Base-by-base conservation (phyloP, 2,113 vertebrate genomes). In the Melanerpes formicivorus region DNA sequence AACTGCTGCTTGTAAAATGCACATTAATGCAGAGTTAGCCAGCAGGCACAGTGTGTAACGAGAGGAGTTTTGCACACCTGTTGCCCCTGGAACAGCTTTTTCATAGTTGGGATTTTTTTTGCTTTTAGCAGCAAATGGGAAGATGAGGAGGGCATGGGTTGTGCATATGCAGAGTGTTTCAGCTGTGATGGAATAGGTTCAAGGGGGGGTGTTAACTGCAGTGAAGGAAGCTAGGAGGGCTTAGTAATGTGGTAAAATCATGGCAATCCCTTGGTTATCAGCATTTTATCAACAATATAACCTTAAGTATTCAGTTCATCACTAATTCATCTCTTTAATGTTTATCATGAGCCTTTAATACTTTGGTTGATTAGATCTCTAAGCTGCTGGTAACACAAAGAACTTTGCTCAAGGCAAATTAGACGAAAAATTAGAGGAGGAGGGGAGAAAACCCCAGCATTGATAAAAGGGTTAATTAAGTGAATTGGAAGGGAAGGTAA, bases 391-490 rank as follows among this genome's bases (percentile, higher is more conserved):
- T 75, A 93, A 94, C 69, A 96, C 94, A 96, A 96, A 96, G 91
- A 78, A 95, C 69, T 86, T 92, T 63, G 84, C 96, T 82, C 46
- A 40, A 37, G 87, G 96, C 84, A 83, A 88, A 83, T 72, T n/a
- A 86, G 58, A 78, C 91, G 79, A 82, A 96, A 93, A 95, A 89
- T 93, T 80, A 88, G 76, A 91, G 70, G 67, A 89, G 84, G 70
- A 82, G 89, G 83, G 75, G 42, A n/a, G 89, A 94, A 94, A 95
- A 48, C 6, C 44, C 22, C 87, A 88, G 5, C 91, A 46, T 63
- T 88, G 73, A 93, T 96, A 96, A 95, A 93, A 95, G 91, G 82
- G 80, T 96, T 95, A 94, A 93, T 96, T 96, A 96, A 93, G 44
- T 90, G 80, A 94, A 74, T 83, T 93, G 62, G 79, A 94, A 87